Evolutionary conservation across 1,140 invertebrate species (phyloP).

Genomic region (Diachasma alloeum): DNA sequence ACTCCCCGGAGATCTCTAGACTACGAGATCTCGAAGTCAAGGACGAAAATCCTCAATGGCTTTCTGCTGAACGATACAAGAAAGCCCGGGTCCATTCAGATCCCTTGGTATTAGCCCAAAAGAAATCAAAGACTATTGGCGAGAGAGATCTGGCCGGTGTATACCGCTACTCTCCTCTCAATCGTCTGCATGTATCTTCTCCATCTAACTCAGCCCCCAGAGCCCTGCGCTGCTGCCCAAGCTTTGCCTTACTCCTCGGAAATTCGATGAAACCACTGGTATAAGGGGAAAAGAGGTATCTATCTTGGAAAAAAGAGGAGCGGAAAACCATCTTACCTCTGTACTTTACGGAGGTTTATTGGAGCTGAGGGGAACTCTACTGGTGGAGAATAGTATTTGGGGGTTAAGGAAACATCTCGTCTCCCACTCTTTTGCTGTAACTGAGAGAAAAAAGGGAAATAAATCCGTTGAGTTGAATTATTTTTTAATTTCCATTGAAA

Average conservation of each 20-base stretch:
- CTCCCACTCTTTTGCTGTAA: background rate
- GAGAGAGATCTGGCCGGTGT: constrained; percentile 27
- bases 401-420: background rate
- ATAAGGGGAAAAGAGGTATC: background rate
- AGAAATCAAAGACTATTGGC: constrained; percentile 43
- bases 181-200: constrained; percentile 34
- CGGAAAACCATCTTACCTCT: background rate
- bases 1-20: too few relatives aligned
- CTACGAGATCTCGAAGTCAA: background rate
- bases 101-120: constrained; percentile 36
- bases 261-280: constrained; percentile 8
- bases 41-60: background rate
- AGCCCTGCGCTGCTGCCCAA: background rate
- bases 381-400: constrained; percentile 6
- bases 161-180: constrained; percentile 5
- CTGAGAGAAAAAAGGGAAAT: background rate
- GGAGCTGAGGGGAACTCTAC: background rate
- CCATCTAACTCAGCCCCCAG: background rate
- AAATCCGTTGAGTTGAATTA: too few relatives aligned
- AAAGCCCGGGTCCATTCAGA: constrained; percentile 31
- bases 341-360: constrained; percentile 12
- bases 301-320: background rate
- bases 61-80: background rate
- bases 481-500: too few relatives aligned
- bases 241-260: background rate